phyloP scores from a whole-genome alignment of 1,140 invertebrate species.

The Paralvinella palmiformis region DNA sequence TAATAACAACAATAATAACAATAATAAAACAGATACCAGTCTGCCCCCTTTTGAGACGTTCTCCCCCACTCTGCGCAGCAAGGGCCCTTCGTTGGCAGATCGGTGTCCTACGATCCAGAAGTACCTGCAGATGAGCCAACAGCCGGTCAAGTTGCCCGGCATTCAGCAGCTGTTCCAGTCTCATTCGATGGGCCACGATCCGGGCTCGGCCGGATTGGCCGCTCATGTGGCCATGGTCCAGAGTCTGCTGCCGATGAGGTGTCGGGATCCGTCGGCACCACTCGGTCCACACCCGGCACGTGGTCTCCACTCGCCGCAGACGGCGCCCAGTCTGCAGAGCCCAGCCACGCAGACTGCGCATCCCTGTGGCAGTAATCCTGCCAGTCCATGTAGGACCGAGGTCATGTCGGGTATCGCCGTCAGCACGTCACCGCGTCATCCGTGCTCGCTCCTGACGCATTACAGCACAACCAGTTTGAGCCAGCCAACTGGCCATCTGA shows the following conservation, averaged over 20 bases:
- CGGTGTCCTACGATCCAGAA: slow-evolving; percentile 10
- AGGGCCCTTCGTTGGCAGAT: neutral
- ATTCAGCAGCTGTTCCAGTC: slow-evolving; percentile 9
- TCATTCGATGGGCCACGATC: neutral
- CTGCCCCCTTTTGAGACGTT: too few species aligned
- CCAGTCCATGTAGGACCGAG: too few species aligned
- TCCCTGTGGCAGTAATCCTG: too few species aligned
- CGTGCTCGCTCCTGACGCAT: too few species aligned
- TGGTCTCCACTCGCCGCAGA: neutral
- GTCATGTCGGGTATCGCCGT: too few species aligned
- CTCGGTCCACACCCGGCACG: neutral
- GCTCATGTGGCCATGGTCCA: neutral
- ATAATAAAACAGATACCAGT: neutral
- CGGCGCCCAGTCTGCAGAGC: too few species aligned
- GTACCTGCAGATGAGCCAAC: neutral
- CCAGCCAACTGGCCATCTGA: too few species aligned
- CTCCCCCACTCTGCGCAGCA: neutral
- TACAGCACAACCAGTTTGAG: too few species aligned
- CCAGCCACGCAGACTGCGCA: too few species aligned
- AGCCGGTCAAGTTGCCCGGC: neutral
- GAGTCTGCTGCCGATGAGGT: neutral
- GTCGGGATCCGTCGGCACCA: neutral
- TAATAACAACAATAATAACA: too few species aligned
- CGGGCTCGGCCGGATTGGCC: neutral
- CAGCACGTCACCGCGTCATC: too few species aligned